A percentile compares a stretch with the other conserved stretches of the same genome.
phyloP scores from a whole-genome alignment of 64 coral and sea anemone species.

The Pocillopora verrucosa region DNA sequence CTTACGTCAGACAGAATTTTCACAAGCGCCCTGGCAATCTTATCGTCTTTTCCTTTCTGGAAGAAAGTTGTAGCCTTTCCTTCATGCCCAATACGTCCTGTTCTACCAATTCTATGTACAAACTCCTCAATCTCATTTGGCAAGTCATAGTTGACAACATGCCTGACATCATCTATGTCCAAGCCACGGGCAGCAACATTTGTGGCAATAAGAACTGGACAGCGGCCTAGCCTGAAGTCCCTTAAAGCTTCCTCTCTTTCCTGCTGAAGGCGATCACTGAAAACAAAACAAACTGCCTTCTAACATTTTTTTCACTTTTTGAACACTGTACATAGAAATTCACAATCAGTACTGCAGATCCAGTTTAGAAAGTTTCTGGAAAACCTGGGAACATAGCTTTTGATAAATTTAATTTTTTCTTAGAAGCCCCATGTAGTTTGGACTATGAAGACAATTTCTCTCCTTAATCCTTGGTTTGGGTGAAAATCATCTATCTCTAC shows the following conservation, averaged over 20 bases:
- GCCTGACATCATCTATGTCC: slow-evolving; percentile 88
- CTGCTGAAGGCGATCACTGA: slow-evolving; percentile 80
- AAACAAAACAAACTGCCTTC: neutral
- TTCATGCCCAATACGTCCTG: slow-evolving; percentile 87
- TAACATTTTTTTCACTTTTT: neutral
- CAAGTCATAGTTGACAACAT: slow-evolving; percentile 94
- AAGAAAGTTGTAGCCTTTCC: slow-evolving; percentile 92
- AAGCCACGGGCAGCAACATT: slow-evolving; percentile 91
- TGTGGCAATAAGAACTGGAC: slow-evolving; percentile 88
- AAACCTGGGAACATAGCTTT: no score
- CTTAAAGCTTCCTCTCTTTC: slow-evolving; percentile 91
- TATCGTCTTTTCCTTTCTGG: slow-evolving; percentile 74
- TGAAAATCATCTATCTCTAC: no score
- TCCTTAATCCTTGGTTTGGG: no score
- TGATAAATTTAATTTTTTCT: neutral
- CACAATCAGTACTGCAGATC: no score
- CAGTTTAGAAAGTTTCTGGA: no score
- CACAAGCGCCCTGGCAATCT: slow-evolving; percentile 82
- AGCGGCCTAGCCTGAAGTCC: slow-evolving; percentile 79
- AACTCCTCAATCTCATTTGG: slow-evolving; percentile 90
- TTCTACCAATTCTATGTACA: slow-evolving; percentile 87
- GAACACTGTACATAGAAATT: no score
- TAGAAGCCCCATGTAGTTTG: neutral
- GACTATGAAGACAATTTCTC: no score
- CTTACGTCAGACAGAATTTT: slow-evolving; percentile 98